These are phyloP conservation scores for Bombylius major DNA, from an alignment of 2,888 invertebrate species.

Conservation along the genomic window DNA sequence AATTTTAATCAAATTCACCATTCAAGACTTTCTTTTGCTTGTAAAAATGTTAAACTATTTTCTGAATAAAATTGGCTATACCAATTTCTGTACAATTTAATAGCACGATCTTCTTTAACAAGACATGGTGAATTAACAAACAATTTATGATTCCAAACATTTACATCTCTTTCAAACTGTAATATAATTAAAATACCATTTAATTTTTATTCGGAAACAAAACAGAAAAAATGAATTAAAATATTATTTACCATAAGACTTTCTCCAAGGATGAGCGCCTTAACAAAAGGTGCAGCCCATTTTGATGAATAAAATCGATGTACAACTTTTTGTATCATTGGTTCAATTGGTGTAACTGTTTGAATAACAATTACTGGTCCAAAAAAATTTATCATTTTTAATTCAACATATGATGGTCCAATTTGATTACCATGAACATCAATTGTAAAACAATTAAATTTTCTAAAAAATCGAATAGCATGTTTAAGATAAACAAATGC, in stretches of 20 bases:
- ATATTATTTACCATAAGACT: slow-evolving; percentile 45
- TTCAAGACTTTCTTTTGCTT: slow-evolving; percentile 23
- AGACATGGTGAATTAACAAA: slow-evolving; percentile 58
- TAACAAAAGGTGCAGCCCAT: slow-evolving; percentile 48
- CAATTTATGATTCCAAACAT: slow-evolving; percentile 77
- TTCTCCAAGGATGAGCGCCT: slow-evolving; percentile 54
- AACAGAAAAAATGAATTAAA: background rate
- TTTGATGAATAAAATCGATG: slow-evolving; percentile 62
- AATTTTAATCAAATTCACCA: slow-evolving; percentile 18
- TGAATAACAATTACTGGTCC: slow-evolving; percentile 56
- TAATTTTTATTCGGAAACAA: too few relatives aligned
- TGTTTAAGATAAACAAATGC: slow-evolving; percentile 53
- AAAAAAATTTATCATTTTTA: slow-evolving; percentile 46
- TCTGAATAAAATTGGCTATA: slow-evolving; percentile 74
- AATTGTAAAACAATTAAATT: slow-evolving; percentile 42
- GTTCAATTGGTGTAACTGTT: slow-evolving; percentile 65
- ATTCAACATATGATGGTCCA: slow-evolving; percentile 66
- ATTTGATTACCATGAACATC: slow-evolving; percentile 54
- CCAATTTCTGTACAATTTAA: slow-evolving; percentile 67
- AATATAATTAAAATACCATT: slow-evolving; percentile 16
- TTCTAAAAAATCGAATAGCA: slow-evolving; percentile 46
- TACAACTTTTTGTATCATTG: slow-evolving; percentile 59
- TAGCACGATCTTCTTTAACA: slow-evolving; percentile 58
- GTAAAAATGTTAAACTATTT: slow-evolving; percentile 45
- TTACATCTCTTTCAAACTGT: slow-evolving; percentile 72